Base-by-base conservation (phyloP, 1,140 invertebrate species). In the Phortica variegata region DNA sequence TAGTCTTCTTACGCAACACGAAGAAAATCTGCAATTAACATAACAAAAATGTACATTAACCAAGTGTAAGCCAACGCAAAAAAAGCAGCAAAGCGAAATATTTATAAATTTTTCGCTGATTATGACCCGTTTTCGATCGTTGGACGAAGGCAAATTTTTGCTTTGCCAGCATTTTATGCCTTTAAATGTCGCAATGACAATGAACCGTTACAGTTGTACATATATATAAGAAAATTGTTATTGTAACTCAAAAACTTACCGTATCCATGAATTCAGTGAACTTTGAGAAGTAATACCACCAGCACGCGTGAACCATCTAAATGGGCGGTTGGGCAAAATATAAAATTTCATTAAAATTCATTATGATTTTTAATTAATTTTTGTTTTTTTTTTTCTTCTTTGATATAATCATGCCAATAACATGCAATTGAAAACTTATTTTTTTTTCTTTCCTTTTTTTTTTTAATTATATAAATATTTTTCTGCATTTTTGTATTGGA, bases 231-330 rank as follows among this genome's bases (percentile, higher is more conserved):
- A n/a, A n/a, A n/a, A n/a, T n/a, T n/a, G n/a, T n/a, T n/a, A n/a
- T n/a, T n/a, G n/a, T n/a, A n/a, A n/a, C n/a, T 26, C 10, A 26
- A 48, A 12, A 36, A 84, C 86, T 87, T 82, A 97, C 91, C 75
- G 95, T 97, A 76, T 98, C 95, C 76, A 96, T 85, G 80, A 97
- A 95, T 78, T 98, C 95, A 46, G 93, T 89, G 77, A 85, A 93
- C 79, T 98, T 98, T 1, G 94, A 97, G 65, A 96, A 86, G 77
- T 92, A 97, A 78, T 96, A 98, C 93, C 93, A 97, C 93, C 93
- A 98, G 65, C 93, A 87, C 23, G 89, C 93, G 61, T 84, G 79
- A 4, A 89, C 93, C 82, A 95, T 94, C 93, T 97, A 80, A 53
- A 82, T 77, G n/a, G 17, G 19, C n/a, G 5, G 29, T 34, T 33